Base-by-base conservation (phyloP, 2,113 vertebrate genomes). In the Andinoacara biseriatus region DNA sequence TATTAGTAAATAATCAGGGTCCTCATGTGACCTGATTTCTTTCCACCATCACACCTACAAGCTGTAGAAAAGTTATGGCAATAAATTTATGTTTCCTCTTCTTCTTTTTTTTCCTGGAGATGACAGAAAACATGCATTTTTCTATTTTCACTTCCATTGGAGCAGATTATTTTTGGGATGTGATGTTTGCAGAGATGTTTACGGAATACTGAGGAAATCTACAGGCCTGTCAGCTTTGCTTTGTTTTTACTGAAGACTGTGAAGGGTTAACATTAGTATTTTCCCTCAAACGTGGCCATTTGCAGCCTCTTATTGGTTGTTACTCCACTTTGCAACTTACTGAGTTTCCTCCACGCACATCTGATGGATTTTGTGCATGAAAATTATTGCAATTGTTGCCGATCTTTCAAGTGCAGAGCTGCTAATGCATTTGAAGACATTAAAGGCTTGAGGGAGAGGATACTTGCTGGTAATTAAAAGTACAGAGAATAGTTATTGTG, bases 151-250 rank as follows among this genome's bases (percentile, higher is more conserved):
- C 63, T 85, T 84, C 49, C 54, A 77, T 3, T n/a, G 82, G 75
- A 90, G 81, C 84, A 82, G 84, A 88, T 86, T 89, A 88, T 90
- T 86, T 76, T 78, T 7, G 22, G 56, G 20, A 7, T 77, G 60
- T 72, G 72, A 65, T 76, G 78, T 72, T 83, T 67, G 57, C 56
- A 26, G 10, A 57, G 83, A 80, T 63, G 69, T 69, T 60, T 29
- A n/a, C 1, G 67, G 83, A 89, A 86, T 86, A 84, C 81, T n/a
- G 57, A 87, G 46, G 22, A 58, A 46, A 67, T 20, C 24, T 33
- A 3, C 18, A 85, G 52, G 74, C 76, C 72, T 74, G 85, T 91
- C 90, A 85, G 76, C 65, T 83, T 67, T 54, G 31, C 78, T 72
- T 80, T 62, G 1, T 60, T 52, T 6, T 79, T 57, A 62, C 38